phyloP scores from a whole-genome alignment of 2,888 invertebrate genomes.

The Ennomos fuscantarius region DNA sequence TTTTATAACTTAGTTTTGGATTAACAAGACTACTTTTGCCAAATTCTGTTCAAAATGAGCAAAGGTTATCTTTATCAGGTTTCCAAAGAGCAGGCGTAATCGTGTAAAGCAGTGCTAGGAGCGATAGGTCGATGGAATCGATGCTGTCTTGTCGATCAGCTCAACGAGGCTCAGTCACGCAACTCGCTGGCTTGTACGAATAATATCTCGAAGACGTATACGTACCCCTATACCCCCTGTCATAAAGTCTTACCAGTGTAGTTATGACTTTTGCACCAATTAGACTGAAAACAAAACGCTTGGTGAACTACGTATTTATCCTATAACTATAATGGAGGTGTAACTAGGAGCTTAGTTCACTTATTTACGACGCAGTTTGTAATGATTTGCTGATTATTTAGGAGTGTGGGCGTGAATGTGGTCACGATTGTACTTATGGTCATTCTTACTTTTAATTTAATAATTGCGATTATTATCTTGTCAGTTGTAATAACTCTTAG shows the following conservation, averaged over 20 bases:
- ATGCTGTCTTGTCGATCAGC: conserved; percentile 9
- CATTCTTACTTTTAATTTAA: conserved; percentile 22
- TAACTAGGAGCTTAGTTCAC: not conserved
- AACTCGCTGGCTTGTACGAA: not conserved
- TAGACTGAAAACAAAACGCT: too few relatives aligned
- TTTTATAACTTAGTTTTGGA: too few relatives aligned
- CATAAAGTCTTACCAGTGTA: too few relatives aligned
- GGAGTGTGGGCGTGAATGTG: conserved; percentile 11
- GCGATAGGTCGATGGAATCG: not conserved
- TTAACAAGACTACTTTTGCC: too few relatives aligned
- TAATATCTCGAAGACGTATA: not conserved
- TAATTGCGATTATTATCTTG: conserved; percentile 24
- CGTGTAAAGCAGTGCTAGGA: conserved; percentile 2
- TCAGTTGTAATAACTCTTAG: conserved; percentile 5
- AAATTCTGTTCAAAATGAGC: not conserved
- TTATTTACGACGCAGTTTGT: conserved; percentile 9
- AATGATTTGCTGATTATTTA: conserved; percentile 7
- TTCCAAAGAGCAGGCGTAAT: not conserved
- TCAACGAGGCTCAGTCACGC: conserved; percentile 10
- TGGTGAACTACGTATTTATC: too few relatives aligned
- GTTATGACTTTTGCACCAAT: too few relatives aligned
- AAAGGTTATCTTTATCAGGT: not conserved
- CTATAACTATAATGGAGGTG: too few relatives aligned
- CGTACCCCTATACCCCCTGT: not conserved
- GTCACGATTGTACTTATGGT: conserved; percentile 17